Evolutionary conservation across 2,888 invertebrate species (phyloP).

Genomic region (Adelognathus sp.): DNA sequence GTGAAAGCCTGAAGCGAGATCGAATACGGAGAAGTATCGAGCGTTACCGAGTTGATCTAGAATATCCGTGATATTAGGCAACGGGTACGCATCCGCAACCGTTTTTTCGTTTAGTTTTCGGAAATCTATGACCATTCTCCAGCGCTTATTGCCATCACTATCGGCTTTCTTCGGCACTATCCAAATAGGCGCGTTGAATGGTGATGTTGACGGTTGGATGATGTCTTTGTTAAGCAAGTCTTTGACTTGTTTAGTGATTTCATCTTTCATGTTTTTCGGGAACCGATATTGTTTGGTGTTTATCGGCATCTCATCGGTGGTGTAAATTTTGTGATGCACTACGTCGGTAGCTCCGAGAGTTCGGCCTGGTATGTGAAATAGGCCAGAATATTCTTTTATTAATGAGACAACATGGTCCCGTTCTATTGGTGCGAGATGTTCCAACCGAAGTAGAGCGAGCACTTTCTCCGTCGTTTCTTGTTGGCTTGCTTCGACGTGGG

Average conservation of each 20-base stretch:
- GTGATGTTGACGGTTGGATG: neutral
- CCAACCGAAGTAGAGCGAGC: neutral
- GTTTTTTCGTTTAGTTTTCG: too few species aligned
- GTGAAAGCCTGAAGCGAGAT: too few species aligned
- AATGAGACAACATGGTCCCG: neutral
- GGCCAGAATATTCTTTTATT: neutral
- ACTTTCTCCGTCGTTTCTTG: neutral
- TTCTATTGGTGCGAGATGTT: neutral
- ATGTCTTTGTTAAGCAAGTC: neutral
- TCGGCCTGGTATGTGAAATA: neutral
- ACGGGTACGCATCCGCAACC: too few species aligned
- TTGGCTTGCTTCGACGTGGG: neutral
- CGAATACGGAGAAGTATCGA: too few species aligned
- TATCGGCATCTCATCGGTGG: constrained; percentile 13
- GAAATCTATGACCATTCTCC: too few species aligned
- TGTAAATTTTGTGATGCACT: neutral
- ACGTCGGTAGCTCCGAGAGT: neutral
- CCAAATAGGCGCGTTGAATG: too few species aligned
- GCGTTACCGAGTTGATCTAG: too few species aligned
- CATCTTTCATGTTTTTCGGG: neutral
- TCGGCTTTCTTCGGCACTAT: too few species aligned
- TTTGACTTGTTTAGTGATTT: neutral
- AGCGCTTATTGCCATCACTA: too few species aligned
- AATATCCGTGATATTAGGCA: too few species aligned
- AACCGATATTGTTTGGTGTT: constrained; percentile 9